A percentile compares a stretch with the other conserved stretches of the same genome.
phyloP scores from a whole-genome alignment of 2,113 vertebrate genomes.

The Peromyscus polionotus region DNA sequence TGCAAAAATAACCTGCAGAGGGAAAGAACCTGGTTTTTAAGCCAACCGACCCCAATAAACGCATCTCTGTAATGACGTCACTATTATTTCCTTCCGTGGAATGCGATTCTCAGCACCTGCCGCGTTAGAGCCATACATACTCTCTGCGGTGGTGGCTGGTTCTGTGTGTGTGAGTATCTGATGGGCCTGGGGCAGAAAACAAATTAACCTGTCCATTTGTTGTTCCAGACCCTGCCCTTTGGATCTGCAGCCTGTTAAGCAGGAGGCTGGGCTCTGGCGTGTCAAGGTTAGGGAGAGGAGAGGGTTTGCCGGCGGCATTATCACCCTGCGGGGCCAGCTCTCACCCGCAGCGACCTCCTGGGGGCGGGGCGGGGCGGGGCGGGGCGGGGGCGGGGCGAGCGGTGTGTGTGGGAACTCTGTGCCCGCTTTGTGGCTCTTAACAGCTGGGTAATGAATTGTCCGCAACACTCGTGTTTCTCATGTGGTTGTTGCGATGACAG shows the following conservation, averaged over 20 bases:
- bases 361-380: no score
- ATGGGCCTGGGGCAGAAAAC: background rate
- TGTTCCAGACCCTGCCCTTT: background rate
- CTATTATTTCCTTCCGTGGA: conserved; percentile 58
- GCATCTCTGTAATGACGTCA: conserved; percentile 2
- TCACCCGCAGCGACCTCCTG: conserved; percentile 71
- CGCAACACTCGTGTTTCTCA: conserved; percentile 72
- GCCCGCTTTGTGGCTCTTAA: conserved; percentile 70
- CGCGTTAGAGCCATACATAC: conserved; percentile 3
- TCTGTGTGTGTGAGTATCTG: conserved; percentile 3
- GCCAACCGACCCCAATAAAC: conserved; percentile 8
- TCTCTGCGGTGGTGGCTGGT: background rate
- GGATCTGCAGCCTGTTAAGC: conserved; percentile 47
- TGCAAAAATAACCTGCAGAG: conserved; percentile 49
- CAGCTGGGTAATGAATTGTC: conserved; percentile 85
- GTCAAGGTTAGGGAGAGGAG: conserved; percentile 79
- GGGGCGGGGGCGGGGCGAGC: no score
- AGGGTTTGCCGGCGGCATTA: conserved; percentile 76
- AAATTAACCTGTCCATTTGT: conserved; percentile 77
- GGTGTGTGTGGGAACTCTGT: conserved; percentile 48
- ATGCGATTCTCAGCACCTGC: conserved; percentile 52
- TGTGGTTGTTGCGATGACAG: conserved; percentile 26
- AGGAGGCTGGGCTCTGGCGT: conserved; percentile 37
- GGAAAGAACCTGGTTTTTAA: conserved; percentile 25
- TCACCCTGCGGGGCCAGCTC: conserved; percentile 72